phyloP scores from a whole-genome alignment of 2,888 invertebrate species.

The Osmoderma eremita region DNA sequence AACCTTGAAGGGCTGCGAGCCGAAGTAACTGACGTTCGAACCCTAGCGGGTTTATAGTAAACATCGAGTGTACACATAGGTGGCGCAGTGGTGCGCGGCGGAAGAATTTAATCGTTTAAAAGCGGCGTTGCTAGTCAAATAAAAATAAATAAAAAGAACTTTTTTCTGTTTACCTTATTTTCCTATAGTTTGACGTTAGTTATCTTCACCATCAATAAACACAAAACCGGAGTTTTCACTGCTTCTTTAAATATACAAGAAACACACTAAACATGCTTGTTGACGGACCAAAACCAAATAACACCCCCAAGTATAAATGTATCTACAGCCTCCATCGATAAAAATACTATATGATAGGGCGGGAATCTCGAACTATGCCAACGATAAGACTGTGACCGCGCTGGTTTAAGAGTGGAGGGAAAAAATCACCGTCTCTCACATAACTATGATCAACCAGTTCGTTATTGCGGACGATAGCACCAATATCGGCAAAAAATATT shows the following conservation, averaged over 20 bases:
- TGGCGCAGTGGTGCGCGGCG: constrained; percentile 45
- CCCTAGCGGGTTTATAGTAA: constrained; percentile 43
- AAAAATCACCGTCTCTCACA: constrained; percentile 30
- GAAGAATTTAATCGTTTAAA: constrained; percentile 13
- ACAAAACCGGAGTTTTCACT: not conserved
- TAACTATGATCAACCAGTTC: constrained; percentile 6
- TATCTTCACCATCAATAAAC: not conserved
- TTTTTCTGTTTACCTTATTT: constrained; percentile 24
- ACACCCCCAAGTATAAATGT: constrained; percentile 51
- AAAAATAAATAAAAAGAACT: constrained; percentile 12
- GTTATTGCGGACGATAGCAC: constrained; percentile 55
- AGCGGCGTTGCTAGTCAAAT: not conserved
- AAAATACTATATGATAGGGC: constrained; percentile 51
- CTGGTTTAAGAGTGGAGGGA: not conserved
- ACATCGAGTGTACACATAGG: constrained; percentile 43
- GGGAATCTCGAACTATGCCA: constrained; percentile 41
- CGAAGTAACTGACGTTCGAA: constrained; percentile 44
- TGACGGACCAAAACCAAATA: constrained; percentile 52
- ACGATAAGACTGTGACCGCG: constrained; percentile 47
- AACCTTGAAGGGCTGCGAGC: constrained; percentile 48
- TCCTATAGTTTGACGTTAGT: not conserved
- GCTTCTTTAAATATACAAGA: not conserved
- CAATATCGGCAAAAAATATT: constrained; percentile 62
- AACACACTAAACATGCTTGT: constrained; percentile 44
- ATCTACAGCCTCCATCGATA: constrained; percentile 50